A percentile compares a stretch with the other conserved stretches of the same genome.
These are phyloP conservation scores for Clinocottus analis DNA, from an alignment of 2,113 vertebrate genomes.

Conservation along the genomic window DNA sequence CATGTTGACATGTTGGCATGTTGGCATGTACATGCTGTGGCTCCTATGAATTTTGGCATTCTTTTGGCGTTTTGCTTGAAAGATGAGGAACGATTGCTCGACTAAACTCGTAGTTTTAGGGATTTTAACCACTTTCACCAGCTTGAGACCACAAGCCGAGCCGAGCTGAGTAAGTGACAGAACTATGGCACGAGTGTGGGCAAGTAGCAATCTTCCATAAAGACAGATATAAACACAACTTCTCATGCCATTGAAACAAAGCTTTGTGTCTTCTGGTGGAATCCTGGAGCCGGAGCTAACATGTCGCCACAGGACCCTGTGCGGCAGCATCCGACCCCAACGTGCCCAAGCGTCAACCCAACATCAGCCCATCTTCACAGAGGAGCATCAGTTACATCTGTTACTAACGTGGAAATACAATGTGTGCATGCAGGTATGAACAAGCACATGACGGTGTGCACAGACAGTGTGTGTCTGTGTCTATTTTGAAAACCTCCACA, in stretches of 20 bases:
- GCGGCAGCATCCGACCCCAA: conserved; percentile 7
- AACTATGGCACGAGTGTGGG: neutral
- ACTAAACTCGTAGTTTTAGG: neutral
- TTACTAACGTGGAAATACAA: conserved; percentile 33
- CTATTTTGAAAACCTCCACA: conserved; percentile 10
- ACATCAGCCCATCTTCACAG: conserved; percentile 26
- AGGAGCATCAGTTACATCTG: conserved; percentile 25
- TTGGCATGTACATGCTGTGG: too few relatives aligned
- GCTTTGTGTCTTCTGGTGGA: conserved; percentile 15
- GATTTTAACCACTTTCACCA: conserved; percentile 3
- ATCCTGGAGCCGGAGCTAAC: conserved; percentile 29
- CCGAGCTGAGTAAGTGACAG: conserved; percentile 18
- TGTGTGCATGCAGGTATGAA: conserved; percentile 35
- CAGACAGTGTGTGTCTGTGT: conserved; percentile 9
- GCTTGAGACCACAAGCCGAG: neutral
- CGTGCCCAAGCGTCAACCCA: conserved; percentile 23
- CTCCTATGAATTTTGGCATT: too few relatives aligned
- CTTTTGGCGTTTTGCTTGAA: neutral
- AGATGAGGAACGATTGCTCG: neutral
- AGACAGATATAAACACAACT: conserved; percentile 18
- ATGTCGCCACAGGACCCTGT: conserved; percentile 42
- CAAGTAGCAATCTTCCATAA: conserved; percentile 7
- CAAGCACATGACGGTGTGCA: conserved; percentile 3
- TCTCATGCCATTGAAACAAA: conserved; percentile 27
- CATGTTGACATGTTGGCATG: too few relatives aligned